phyloP scores from a whole-genome alignment of 2,113 vertebrate species.

The Geococcyx californianus region DNA sequence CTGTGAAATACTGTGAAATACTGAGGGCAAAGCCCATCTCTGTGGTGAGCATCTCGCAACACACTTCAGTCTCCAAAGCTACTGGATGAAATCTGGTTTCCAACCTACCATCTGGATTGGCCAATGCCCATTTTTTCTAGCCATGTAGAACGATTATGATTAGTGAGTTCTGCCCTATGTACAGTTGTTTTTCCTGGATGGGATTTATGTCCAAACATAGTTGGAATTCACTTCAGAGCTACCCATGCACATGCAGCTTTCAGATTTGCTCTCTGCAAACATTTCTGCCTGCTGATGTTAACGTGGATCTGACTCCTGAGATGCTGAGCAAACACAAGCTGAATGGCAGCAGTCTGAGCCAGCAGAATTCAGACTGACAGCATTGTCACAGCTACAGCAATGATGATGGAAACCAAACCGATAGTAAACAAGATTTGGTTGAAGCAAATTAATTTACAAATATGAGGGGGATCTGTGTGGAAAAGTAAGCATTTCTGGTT shows the following conservation, averaged over 20 bases:
- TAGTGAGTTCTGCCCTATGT: background rate
- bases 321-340: background rate
- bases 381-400: background rate
- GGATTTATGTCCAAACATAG: background rate
- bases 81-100: background rate
- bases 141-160: background rate
- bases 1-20: background rate
- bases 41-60: background rate
- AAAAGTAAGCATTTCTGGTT: background rate
- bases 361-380: background rate
- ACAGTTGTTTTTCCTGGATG: background rate
- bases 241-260: background rate
- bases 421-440: background rate
- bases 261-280: background rate
- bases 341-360: background rate
- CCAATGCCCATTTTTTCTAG: background rate
- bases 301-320: background rate
- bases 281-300: background rate
- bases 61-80: background rate
- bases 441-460: background rate
- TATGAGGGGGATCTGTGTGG: background rate
- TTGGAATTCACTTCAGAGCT: background rate
- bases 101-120: background rate
- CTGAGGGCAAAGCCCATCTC: background rate
- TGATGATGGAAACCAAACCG: background rate